Percentiles rank a stretch among this genome's conserved stretches.
Evolutionary conservation across 2,888 invertebrate species (phyloP).

Genomic region (Syritta pipiens): DNA sequence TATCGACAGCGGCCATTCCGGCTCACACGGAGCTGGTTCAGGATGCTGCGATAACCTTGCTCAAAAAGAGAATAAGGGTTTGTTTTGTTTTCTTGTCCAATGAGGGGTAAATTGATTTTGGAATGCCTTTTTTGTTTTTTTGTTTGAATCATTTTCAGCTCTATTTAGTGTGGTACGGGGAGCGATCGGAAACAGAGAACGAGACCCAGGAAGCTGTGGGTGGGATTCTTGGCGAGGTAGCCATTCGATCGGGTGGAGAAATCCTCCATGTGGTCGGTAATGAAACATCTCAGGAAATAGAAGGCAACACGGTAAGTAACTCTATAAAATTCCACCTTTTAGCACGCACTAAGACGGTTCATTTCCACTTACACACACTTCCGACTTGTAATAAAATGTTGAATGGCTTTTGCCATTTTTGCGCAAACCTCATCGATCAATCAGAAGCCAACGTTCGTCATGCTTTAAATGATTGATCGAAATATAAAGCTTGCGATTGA

Average conservation of each 20-base stretch:
- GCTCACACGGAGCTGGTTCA: slow-evolving; percentile 81
- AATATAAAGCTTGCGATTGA: no score
- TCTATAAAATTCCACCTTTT: no score
- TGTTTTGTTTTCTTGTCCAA: no score
- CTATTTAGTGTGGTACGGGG: slow-evolving; percentile 80
- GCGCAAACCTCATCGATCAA: no score
- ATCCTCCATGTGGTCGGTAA: slow-evolving; percentile 78
- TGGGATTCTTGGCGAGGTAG: slow-evolving; percentile 79
- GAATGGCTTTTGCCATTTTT: no score
- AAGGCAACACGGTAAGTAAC: slow-evolving; percentile 77
- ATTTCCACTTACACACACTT: no score
- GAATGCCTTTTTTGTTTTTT: no score
- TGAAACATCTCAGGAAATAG: slow-evolving; percentile 76
- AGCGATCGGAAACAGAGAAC: slow-evolving; percentile 77
- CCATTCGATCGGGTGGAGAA: slow-evolving; percentile 79
- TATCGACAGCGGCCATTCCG: slow-evolving; percentile 82
- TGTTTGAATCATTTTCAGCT: slow-evolving; percentile 74
- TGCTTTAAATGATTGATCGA: no score
- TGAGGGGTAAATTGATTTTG: no score
- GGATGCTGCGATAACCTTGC: slow-evolving; percentile 78
- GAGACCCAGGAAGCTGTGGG: slow-evolving; percentile 79
- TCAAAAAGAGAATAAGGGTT: slow-evolving; percentile 80
- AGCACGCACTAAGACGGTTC: no score
- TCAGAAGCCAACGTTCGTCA: no score
- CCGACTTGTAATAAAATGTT: no score